Base-by-base conservation (phyloP, 1,140 invertebrate genomes). In the Lepidotrigona ventralis region DNA sequence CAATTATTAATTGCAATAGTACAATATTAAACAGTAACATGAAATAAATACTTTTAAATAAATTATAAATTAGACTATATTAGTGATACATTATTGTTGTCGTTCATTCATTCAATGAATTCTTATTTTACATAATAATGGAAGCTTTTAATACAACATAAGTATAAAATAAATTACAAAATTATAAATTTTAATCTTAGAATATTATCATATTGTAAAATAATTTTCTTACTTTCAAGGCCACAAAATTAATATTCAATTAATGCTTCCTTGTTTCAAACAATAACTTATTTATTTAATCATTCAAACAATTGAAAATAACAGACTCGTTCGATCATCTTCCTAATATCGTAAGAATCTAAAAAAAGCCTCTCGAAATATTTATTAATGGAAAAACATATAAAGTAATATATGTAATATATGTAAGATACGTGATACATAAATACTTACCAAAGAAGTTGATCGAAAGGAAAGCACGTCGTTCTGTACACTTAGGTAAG, bases 381-480 rank as follows among this genome's bases (percentile, higher is more conserved):
- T 46, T 46, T 46, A 70, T 17, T 63, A 15, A 73, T 23, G 23
- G 14, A 29, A 72, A 70, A 11, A 73, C 0, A 63, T 26, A 46
- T 73, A 69, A 69, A 68, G 8, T n/a, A 26, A n/a, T n/a, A n/a
- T n/a, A n/a, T n/a, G 17, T 54, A 6, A 64, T 29, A 9, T 54
- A 54, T 46, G 46, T 53, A 54, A 26, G 15, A 11, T 51, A 72
- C 26, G n/a, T 53, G 12, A n/a, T 72, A 54, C 51, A 73, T 54
- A 54, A 46, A 46, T 46, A 46, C 39, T 46, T 46, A 46, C 19
- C 26, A 29, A 29, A 46, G 19, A 15, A 72, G 56, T 81, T 53
- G 78, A 74, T 81, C 71, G 79, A 76, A 81, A 85, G 83, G 39
- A 70, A 81, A 82, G 72, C 83, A 81, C 54, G 71, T 60, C 81